phyloP scores from a whole-genome alignment of 2,888 invertebrate species.

The Drosophila diplacantha region DNA sequence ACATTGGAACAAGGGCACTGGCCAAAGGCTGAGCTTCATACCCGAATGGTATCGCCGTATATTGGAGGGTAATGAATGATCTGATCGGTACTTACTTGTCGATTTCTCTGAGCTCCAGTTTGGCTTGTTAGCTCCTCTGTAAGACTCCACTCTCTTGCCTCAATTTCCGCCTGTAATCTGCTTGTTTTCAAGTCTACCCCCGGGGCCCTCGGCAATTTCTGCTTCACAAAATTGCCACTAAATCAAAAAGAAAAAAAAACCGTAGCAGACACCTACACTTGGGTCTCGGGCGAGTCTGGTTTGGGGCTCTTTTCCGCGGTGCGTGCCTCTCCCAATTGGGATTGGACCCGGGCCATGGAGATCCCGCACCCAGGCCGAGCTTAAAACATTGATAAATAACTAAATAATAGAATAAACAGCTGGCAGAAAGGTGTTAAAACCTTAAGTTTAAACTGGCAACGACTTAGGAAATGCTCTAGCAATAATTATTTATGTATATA shows the following conservation, averaged over 20 bases:
- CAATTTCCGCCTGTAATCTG: slow-evolving; percentile 64
- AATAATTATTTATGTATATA: no score
- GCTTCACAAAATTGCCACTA: slow-evolving; percentile 66
- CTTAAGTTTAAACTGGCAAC: slow-evolving; percentile 23
- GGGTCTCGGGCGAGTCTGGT: slow-evolving; percentile 5
- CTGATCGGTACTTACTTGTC: slow-evolving; percentile 6
- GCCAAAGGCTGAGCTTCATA: slow-evolving; percentile 8
- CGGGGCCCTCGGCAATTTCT: slow-evolving; percentile 58
- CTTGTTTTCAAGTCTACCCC: slow-evolving; percentile 50
- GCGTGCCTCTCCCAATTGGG: slow-evolving; percentile 38
- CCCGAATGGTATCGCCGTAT: slow-evolving; percentile 12
- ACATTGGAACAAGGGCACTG: not conserved
- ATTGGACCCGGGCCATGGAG: slow-evolving; percentile 1
- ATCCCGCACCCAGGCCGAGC: slow-evolving; percentile 4
- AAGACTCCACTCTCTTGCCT: slow-evolving; percentile 34
- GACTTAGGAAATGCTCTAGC: not conserved
- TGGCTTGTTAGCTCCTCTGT: slow-evolving; percentile 47
- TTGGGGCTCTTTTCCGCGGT: slow-evolving; percentile 21
- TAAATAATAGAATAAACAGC: slow-evolving; percentile 68
- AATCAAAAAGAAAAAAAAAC: slow-evolving; percentile 56
- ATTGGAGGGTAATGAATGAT: slow-evolving; percentile 20
- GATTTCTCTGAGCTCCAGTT: slow-evolving; percentile 25
- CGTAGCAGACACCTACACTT: slow-evolving; percentile 56
- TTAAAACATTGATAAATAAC: slow-evolving; percentile 63
- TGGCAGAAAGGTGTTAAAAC: slow-evolving; percentile 55